Evolutionary conservation across 35 echinoderm and acorn worm genomes (phyloP).

Genomic region (Apostichopus japonicus): DNA sequence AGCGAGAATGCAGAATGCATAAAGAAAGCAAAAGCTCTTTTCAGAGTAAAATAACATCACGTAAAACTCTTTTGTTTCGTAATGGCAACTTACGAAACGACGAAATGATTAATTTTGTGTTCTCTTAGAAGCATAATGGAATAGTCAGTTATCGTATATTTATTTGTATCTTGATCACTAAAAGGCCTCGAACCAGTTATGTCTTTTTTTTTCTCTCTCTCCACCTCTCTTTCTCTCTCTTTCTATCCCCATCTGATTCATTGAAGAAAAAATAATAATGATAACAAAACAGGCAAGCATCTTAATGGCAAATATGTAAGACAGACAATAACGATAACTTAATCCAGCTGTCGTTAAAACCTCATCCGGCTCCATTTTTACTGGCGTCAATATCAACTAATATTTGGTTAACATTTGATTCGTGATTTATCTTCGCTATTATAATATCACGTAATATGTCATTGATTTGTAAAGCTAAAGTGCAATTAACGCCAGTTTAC

Average conservation of each 20-base stretch:
- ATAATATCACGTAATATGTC: not conserved
- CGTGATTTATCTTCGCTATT: not conserved
- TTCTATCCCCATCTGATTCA: not conserved
- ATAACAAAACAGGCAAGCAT: not conserved
- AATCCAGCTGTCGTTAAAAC: constrained; percentile 28
- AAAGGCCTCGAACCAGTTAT: not conserved
- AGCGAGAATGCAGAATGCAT: too few relatives aligned
- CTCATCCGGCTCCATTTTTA: constrained; percentile 23
- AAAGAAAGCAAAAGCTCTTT: not conserved
- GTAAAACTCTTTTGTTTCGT: not conserved
- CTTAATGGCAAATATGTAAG: not conserved
- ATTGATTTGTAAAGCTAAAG: not conserved
- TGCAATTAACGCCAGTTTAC: not conserved
- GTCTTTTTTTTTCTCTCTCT: not conserved
- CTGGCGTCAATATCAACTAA: constrained; percentile 7
- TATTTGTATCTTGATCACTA: not conserved
- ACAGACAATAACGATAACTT: constrained; percentile 10
- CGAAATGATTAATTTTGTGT: not conserved
- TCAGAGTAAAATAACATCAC: not conserved
- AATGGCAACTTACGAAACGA: not conserved
- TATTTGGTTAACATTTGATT: not conserved
- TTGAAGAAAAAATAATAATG: too few relatives aligned
- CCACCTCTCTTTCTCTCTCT: not conserved
- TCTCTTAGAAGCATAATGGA: too few relatives aligned
- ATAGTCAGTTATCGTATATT: too few relatives aligned